A percentile compares a stretch with the other conserved stretches of the same genome.
phyloP scores from a whole-genome alignment of 2,113 vertebrate species.

The Prunella himalayana region DNA sequence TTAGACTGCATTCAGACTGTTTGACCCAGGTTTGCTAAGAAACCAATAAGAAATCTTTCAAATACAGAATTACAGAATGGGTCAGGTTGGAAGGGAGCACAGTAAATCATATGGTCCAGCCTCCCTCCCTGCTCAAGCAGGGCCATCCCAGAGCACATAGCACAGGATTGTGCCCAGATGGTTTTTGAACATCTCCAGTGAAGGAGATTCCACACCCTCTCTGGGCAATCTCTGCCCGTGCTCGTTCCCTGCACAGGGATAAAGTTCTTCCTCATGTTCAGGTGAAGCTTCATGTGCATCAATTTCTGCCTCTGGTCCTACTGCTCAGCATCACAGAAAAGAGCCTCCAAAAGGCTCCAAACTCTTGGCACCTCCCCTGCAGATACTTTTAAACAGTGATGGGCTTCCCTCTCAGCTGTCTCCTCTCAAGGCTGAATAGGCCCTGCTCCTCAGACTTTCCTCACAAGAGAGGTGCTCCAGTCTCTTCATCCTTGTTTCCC shows the following conservation, averaged over 20 bases:
- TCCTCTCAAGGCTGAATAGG: not conserved
- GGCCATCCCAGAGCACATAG: not conserved
- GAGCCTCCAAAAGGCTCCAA: not conserved
- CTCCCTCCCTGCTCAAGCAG: not conserved
- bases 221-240: not conserved
- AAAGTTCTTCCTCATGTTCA: not conserved
- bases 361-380: not conserved
- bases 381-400: not conserved
- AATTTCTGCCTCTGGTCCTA: not conserved
- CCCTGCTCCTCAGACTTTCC: not conserved
- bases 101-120: not conserved
- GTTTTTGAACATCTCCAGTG: not conserved
- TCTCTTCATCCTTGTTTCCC: not conserved
- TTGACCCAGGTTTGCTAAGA: not conserved
- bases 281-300: not conserved
- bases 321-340: not conserved
- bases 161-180: not conserved
- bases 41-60: not conserved
- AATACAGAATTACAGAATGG: not conserved
- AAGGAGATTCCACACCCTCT: not conserved
- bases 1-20: not conserved
- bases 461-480: not conserved
- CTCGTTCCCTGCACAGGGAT: accelerated
- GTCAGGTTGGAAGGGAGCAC: not conserved
- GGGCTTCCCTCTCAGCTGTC: not conserved